phyloP scores from a whole-genome alignment of 1,140 invertebrate species.

The Drosophila nigrodunni region DNA sequence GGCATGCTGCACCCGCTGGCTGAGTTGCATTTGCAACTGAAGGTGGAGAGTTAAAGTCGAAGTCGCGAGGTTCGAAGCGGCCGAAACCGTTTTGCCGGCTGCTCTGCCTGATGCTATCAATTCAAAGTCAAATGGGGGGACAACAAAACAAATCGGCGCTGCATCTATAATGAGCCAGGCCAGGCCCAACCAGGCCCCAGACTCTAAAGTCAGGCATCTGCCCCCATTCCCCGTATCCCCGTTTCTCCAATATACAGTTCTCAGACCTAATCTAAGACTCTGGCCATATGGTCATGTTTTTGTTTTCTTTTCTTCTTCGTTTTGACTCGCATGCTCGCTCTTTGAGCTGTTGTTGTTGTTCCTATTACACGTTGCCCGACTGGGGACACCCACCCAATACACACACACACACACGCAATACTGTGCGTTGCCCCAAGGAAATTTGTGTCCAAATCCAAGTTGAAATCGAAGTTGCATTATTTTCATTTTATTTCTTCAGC shows the following conservation, averaged over 20 bases:
- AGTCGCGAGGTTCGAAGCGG: slow-evolving; percentile 8
- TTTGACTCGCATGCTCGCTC: slow-evolving; percentile 32
- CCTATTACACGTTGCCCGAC: slow-evolving; percentile 50
- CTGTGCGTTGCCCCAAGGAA: slow-evolving; percentile 44
- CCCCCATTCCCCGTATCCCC: not conserved
- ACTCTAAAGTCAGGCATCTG: slow-evolving; percentile 16
- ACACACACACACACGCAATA: slow-evolving; percentile 39
- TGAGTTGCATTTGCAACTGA: slow-evolving; percentile 19
- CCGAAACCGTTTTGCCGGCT: slow-evolving; percentile 36
- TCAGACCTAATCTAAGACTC: slow-evolving; percentile 24
- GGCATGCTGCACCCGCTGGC: slow-evolving; percentile 45
- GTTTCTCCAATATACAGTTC: not conserved
- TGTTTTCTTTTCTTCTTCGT: not conserved
- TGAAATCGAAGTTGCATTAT: slow-evolving; percentile 44
- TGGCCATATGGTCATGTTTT: slow-evolving; percentile 41
- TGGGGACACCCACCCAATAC: slow-evolving; percentile 67
- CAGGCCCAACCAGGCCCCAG: not conserved
- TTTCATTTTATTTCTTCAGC: slow-evolving; percentile 27
- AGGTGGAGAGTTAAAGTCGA: slow-evolving; percentile 15
- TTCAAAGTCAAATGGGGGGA: slow-evolving; percentile 83
- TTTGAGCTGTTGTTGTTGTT: slow-evolving; percentile 46
- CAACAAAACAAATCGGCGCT: slow-evolving; percentile 83
- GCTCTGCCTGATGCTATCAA: slow-evolving; percentile 75
- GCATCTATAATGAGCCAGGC: slow-evolving; percentile 74
- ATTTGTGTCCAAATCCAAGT: slow-evolving; percentile 18